A percentile compares a stretch with the other conserved stretches of the same genome.
These are phyloP conservation scores for Brachyhypopomus gauderio DNA, from an alignment of 2,113 vertebrate species.

Conservation along the genomic window DNA sequence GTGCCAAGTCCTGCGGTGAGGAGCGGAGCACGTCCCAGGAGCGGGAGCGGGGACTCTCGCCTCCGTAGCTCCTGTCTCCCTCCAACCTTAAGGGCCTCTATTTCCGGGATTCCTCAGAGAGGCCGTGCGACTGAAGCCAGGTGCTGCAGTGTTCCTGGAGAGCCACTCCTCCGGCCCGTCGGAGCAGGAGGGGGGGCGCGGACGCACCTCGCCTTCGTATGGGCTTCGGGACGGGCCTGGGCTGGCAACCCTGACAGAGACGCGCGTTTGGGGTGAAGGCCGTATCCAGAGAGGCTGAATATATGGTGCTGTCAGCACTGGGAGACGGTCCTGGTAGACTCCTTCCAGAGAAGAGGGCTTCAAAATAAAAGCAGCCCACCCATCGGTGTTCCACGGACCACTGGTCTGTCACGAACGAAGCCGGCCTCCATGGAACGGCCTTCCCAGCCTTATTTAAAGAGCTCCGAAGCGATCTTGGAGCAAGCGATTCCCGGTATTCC, in stretches of 20 bases:
- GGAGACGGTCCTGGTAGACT: neutral
- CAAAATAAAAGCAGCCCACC: neutral
- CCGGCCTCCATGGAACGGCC: neutral
- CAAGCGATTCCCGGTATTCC: conserved; percentile 54
- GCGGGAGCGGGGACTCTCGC: conserved; percentile 32
- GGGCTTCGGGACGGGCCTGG: neutral
- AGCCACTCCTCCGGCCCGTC: neutral
- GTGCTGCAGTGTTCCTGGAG: conserved; percentile 16
- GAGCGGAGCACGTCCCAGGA: conserved; percentile 45
- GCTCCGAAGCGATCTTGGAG: conserved; percentile 58
- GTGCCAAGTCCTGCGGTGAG: conserved; percentile 49
- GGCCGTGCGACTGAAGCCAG: conserved; percentile 25
- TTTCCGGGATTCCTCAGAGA: conserved; percentile 54
- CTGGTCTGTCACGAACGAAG: neutral
- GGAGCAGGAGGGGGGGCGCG: neutral
- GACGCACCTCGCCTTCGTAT: neutral
- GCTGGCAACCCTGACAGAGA: neutral
- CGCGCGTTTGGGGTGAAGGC: neutral
- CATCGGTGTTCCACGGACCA: neutral
- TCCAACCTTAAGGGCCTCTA: conserved; percentile 49
- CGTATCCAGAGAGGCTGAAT: neutral
- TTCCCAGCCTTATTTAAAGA: conserved; percentile 45
- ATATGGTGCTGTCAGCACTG: neutral
- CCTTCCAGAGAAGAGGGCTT: neutral
- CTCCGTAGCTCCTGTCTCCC: conserved; percentile 33